Evolutionary conservation across 2,113 vertebrate genomes (phyloP).

Genomic region (Pagrus major): DNA sequence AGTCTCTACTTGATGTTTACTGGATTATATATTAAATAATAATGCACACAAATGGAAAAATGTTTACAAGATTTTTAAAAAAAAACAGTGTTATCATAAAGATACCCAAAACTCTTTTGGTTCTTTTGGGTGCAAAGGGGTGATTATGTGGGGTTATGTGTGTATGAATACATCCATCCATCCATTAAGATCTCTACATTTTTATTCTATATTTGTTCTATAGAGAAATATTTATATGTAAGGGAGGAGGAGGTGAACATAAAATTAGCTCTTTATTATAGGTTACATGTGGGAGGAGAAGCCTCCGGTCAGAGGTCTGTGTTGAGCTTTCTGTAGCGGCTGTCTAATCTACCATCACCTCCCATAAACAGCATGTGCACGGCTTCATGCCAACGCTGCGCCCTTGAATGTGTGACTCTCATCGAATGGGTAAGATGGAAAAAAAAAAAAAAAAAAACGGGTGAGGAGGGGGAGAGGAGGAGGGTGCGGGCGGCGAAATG

Average conservation of each 20-base stretch:
- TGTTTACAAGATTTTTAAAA: background rate
- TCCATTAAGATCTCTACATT: background rate
- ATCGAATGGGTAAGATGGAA: slow-evolving; percentile 36
- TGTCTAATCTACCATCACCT: slow-evolving; percentile 65
- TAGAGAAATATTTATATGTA: background rate
- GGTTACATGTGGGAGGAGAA: slow-evolving; percentile 45
- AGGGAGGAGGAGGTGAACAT: slow-evolving; percentile 24
- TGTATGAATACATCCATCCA: background rate
- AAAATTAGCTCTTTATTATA: slow-evolving; percentile 50
- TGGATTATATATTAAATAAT: background rate
- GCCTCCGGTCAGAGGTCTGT: slow-evolving; percentile 47
- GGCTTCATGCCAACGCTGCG: slow-evolving; percentile 20
- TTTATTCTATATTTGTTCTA: background rate
- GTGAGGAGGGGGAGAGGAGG: slow-evolving; percentile 16
- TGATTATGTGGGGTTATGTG: background rate
- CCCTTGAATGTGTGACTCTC: slow-evolving; percentile 59
- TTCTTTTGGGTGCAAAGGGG: background rate
- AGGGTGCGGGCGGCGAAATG: slow-evolving; percentile 47
- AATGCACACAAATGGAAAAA: background rate
- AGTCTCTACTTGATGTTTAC: background rate
- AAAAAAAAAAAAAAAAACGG: background rate
- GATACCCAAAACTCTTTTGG: background rate
- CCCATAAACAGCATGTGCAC: slow-evolving; percentile 47
- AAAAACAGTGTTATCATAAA: too few species aligned
- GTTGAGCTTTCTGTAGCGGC: slow-evolving; percentile 40